Percentiles rank a stretch among this genome's conserved stretches.
Conservation (phyloP, 2,888 invertebrate genomes). For the Synergus itoensis region DNA sequence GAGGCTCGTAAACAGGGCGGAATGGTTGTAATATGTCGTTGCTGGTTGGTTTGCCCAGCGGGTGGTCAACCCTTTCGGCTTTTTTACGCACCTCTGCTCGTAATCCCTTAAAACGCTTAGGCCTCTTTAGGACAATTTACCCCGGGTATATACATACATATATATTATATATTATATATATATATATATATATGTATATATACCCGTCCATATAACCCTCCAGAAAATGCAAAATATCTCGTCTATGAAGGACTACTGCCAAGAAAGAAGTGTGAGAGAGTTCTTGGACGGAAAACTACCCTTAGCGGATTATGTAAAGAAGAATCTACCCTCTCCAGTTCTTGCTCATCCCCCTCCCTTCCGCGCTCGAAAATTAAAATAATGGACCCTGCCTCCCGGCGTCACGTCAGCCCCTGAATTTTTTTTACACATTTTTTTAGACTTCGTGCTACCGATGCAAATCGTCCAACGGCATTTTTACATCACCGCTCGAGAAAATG, state of each 20-base stretch:
- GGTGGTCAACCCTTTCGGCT: constrained; percentile 77
- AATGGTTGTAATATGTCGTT: constrained; percentile 59
- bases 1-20: constrained; percentile 32
- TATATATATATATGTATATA: not conserved
- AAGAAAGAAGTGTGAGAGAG: constrained; percentile 49
- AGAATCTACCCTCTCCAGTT: constrained; percentile 49
- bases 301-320: constrained; percentile 58
- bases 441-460: constrained; percentile 46
- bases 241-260: constrained; percentile 11
- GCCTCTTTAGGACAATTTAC: constrained; percentile 74
- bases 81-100: constrained; percentile 75
- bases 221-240: constrained; percentile 57
- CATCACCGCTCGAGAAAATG: not conserved
- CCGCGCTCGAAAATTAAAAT: constrained; percentile 68
- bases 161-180: too few relatives aligned
- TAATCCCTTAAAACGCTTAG: constrained; percentile 78
- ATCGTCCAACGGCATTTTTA: constrained; percentile 57
- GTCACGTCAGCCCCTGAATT: constrained; percentile 53
- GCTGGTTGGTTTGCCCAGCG: constrained; percentile 71
- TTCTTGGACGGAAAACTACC: constrained; percentile 48
- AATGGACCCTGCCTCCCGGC: constrained; percentile 65
- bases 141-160: too few relatives aligned
- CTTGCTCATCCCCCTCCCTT: constrained; percentile 46
- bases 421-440: constrained; percentile 47
- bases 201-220: constrained; percentile 32